Conservation (phyloP, 1,140 invertebrate genomes). For the Rhagoletis zephyria region DNA sequence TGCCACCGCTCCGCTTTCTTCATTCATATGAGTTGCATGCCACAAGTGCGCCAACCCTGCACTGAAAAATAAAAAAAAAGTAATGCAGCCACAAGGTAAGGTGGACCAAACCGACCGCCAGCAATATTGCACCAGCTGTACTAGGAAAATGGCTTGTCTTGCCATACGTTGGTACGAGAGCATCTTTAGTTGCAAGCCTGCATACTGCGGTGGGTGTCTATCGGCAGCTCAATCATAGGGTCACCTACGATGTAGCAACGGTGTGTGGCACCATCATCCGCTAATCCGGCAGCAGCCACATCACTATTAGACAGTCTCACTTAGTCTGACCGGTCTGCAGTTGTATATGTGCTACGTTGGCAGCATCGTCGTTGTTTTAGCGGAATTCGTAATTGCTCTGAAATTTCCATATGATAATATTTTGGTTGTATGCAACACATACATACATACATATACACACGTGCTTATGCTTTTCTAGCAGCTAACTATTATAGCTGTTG, state of each 20-base stretch:
- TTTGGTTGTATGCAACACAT: background rate
- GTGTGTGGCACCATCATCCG: background rate
- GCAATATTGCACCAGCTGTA: background rate
- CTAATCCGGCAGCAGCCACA: background rate
- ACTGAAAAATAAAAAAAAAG: background rate
- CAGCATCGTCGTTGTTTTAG: slow-evolving; percentile 26
- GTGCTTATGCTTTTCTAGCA: too few species aligned
- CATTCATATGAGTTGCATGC: background rate
- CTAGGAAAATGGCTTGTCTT: too few species aligned
- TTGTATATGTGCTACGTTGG: background rate
- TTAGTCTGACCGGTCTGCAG: too few species aligned
- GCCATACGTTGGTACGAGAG: background rate
- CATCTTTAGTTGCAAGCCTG: background rate
- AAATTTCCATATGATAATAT: slow-evolving; percentile 56
- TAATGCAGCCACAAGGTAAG: background rate
- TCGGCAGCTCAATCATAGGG: slow-evolving; percentile 35
- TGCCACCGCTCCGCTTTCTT: background rate
- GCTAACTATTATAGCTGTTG: background rate
- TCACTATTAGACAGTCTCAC: slow-evolving; percentile 1
- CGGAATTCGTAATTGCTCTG: slow-evolving; percentile 53
- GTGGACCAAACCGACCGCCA: background rate
- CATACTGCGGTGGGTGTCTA: background rate
- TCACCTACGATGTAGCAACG: background rate
- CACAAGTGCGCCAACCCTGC: background rate
- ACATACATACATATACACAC: background rate